Evolutionary conservation across 2,888 invertebrate species (phyloP), one percentile per base, ranked within the genome.

Genomic region (Eudasyphora cyanicolor): DNA sequence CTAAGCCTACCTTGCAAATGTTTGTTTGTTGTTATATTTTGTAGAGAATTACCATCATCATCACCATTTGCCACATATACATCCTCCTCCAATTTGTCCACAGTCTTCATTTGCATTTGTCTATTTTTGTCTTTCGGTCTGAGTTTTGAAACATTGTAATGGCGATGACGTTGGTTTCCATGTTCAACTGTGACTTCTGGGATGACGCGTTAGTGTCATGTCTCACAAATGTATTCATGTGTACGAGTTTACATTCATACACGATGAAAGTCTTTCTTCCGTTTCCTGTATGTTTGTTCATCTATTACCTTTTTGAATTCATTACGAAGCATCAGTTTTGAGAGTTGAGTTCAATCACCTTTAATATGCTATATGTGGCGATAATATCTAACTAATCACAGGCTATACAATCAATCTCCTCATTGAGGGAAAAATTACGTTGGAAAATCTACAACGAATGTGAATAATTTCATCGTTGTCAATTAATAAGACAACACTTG

Each of bases 221-320:
- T n/a, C 69, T 73, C 32, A 76, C 76, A 80, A 80, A 21, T 60
- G 21, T 79, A 78, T 79, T 69, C 21, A 77, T 74, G 21, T n/a
- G 64, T 57, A 73, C 12, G 49, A 7, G 14, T 70, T 51, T 67
- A 7, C 45, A 57, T 67, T 35, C 62, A 64, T 45, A n/a, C 4
- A 45, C 32, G 32, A 8, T 77, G 88, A 88, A 88, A 88, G 87
- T 85, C 87, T 89, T 89, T 88, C 89, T 89, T 89, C 89, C 89
- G 89, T 87, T 89, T 89, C 89, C 89, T 87, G 45, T n/a, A 8
- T 38, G 45, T 45, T 45, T 45, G 45, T n/a, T 45, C 12, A 45
- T 5, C 6, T 45, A n/a, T n/a, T 6, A n/a, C n/a, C n/a, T 1
- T 14, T 1, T n/a, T 45, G 45, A 45, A 45, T 45, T 45, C n/a